These are phyloP conservation scores for Hippopotamus amphibius DNA, from an alignment of 2,113 vertebrate genomes.

Conservation along the genomic window DNA sequence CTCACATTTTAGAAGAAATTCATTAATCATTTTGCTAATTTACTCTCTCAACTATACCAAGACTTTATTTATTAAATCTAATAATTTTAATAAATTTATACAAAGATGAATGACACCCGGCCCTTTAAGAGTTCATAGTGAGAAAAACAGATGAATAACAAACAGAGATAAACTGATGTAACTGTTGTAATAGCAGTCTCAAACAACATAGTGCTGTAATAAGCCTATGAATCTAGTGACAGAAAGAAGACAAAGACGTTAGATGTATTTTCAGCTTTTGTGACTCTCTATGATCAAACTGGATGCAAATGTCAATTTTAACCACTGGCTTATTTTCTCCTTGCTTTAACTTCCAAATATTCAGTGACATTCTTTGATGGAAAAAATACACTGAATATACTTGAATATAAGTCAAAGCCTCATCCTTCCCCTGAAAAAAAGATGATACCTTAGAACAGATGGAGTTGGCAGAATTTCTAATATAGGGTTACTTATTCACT, in stretches of 20 bases:
- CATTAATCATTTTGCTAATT: background rate
- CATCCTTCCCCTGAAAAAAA: background rate
- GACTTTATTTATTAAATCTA: background rate
- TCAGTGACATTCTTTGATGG: background rate
- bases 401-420: constrained; percentile 8
- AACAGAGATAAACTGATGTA: background rate
- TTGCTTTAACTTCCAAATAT: background rate
- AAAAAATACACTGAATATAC: background rate
- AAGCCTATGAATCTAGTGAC: background rate
- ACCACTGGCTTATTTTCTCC: background rate
- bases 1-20: background rate
- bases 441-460: background rate
- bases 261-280: background rate
- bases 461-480: background rate
- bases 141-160: background rate
- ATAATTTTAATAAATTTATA: background rate
- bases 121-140: background rate
- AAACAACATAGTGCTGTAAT: background rate
- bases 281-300: background rate
- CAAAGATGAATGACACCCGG: background rate
- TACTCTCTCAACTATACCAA: background rate
- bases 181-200: background rate
- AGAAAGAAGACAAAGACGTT: background rate
- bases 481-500: background rate
- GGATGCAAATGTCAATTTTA: background rate